Base-by-base conservation (phyloP, 2,797 vertebrate species). In the Prionace glauca region DNA sequence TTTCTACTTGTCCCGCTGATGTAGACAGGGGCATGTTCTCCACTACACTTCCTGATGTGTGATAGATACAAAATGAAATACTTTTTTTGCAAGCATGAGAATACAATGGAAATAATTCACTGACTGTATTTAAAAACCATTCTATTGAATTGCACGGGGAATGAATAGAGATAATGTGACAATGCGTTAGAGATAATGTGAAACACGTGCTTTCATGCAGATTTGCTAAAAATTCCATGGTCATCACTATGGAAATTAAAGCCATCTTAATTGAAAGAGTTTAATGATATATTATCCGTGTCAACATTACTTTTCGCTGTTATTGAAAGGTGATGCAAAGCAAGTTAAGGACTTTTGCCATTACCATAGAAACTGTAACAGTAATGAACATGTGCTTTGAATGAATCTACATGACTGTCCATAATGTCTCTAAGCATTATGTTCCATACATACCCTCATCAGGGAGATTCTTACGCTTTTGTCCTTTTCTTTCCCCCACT, bases 401-500 rank as follows among this genome's bases (percentile, higher is more conserved):
- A 41, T 74, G 5, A 94, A 74, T 94, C 14, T 62, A 16, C 56
- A 74, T 74, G 71, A 77, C 60, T 1, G 45, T 50, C 45, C 3
- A 50, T 50, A 50, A 3, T 50, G 16, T 12, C 14, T 8, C 3
- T 74, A 29, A 32, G 93, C 45, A 60, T 95, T 60, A 45, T 32
- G 16, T 9, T 69, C n/a, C 65, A n/a, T 69, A 3, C 10, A 65
- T n/a, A 41, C 32, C 41, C 18, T 41, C n/a, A 14, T 24, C 71
- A 0, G 90, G 24, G 32, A 65, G 67, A 72, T 60, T 56, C 93
- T 95, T n/a, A 95, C 26, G 12, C 60, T 95, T 93, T 22, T 16
- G 65, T 95, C 94, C 14, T 96, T 77, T 96, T 84, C 95, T 97
- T 96, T 74, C 10, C 26, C 50, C 50, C 12, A 65, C 95, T 96